Evolutionary conservation across 1,140 invertebrate genomes (phyloP), one percentile per base, ranked within the genome.

Genomic region (Plodia interpunctella): DNA sequence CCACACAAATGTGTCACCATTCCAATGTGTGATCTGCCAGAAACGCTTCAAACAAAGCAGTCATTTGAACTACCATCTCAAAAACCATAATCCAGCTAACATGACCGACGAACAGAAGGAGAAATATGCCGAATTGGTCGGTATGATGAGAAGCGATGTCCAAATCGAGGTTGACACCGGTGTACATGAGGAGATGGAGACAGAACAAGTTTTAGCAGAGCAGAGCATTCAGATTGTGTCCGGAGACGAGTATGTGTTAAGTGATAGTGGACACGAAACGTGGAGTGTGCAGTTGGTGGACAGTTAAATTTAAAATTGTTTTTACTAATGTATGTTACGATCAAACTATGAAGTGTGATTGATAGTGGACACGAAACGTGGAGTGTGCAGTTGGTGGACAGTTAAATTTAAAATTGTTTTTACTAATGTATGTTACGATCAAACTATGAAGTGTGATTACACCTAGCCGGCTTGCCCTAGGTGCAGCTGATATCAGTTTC

Each of bases 1-100:
- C 0, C 88, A 90, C 61, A 90, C 89, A 0, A 94, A 95, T 2
- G 94, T 96, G 62, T 92, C 94, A 38, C 95, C 95, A 0, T 96
- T 96, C 80, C 91, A 92, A 18, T 95, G 94, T 63, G 82, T 89
- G 0, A 76, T 93, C 3, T 96, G 95, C 72, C 82, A 91, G 21
- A 82, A 88, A 13, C 21, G 86, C 2, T 90, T 90, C 64, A 90
- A 90, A 18, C 90, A 90, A 57, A 80, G 76, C 66, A 87, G 82
- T 18, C 88, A 90, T 54, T 38, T 90, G 9, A 90, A 90, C 49
- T 90, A 88, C 35, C 90, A 90, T 60, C 57, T 90, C 0, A 77
- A 80, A 18, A 78, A 84, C 15, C 90, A 90, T 60, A 82, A 82
- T 18, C 70, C 76, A 4, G 59, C 61, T 0, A 76, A 74, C 3